Base-by-base conservation (phyloP, 2,888 invertebrate genomes). In the Odontocolon sp. region DNA sequence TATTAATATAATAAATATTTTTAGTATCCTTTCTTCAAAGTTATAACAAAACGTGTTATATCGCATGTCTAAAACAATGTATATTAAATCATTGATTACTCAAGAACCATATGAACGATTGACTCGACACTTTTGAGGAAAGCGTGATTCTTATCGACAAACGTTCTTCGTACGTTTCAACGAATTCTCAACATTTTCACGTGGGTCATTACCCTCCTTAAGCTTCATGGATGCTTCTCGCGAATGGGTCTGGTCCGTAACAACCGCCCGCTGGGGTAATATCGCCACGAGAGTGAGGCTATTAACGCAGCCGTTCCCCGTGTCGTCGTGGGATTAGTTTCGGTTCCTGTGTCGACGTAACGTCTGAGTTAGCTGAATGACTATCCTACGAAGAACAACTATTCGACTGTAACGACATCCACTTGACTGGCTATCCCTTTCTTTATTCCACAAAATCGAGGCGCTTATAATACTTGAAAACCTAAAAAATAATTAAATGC, bases 271-370 rank as follows among this genome's bases (percentile, higher is more conserved):
- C 18, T 28, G 9, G 31, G 31, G n/a, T 56, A 33, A 56, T 45
- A 33, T 21, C 45, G 23, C 52, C 21, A 54, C 56, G 47, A 38
- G 64, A 26, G 52, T 28, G 38, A 59, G 38, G 38, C 59, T 33
- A 69, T 69, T 59, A 69, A 59, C 50, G 69, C 59, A 59, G 50
- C 69, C 26, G 50, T 59, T 69, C 11, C 42, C 36, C 28, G 47
- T 52, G 59, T 50, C 50, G 38, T 45, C 47, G 14, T 16, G 47
- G 45, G 50, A 59, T 69, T 69, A 69, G 50, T 57, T 69, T 38
- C 38, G 21, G 28, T 28, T 45, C 33, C 57, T 28, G 28, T 40
- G 50, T 38, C 33, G 38, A 42, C 57, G 18, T 11, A 5, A 11
- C 2, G 11, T 40, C 9, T 14, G 16, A 5, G 4, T 14, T 40